Conservation (phyloP, 2,113 vertebrate genomes). For the Eudorcas thomsonii region DNA sequence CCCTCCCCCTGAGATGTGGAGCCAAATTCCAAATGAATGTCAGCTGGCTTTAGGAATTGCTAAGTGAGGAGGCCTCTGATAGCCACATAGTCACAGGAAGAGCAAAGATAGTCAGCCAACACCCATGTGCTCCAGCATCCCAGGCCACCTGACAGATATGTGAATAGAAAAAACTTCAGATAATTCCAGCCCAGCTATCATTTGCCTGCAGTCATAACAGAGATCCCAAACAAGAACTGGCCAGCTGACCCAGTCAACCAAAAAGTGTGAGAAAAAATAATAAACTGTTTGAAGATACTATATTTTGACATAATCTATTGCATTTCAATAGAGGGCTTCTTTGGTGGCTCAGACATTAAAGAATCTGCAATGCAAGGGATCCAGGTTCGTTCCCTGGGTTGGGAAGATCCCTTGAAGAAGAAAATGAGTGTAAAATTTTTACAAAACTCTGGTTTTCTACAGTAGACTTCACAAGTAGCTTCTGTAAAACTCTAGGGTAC, state of each 20-base stretch:
- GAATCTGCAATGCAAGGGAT: background rate
- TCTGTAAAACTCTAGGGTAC: background rate
- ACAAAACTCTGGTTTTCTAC: background rate
- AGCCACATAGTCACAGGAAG: background rate
- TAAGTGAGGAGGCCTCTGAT: background rate
- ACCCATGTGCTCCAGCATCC: background rate
- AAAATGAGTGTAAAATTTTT: background rate
- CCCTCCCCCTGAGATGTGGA: background rate
- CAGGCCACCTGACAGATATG: background rate
- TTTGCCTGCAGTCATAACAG: background rate
- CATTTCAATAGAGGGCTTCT: background rate
- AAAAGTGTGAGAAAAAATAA: background rate
- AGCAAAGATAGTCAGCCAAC: background rate
- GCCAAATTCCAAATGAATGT: background rate
- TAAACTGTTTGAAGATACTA: background rate
- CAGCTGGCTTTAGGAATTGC: background rate
- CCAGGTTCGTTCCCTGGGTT: background rate
- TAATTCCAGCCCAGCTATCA: background rate
- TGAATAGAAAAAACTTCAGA: background rate
- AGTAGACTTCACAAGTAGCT: background rate
- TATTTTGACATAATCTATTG: background rate
- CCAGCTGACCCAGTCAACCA: background rate
- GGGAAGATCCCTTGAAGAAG: background rate
- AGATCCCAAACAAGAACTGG: background rate
- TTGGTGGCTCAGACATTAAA: background rate